phyloP scores from a whole-genome alignment of 2,113 vertebrate species.

The Oncorhynchus tshawytscha region DNA sequence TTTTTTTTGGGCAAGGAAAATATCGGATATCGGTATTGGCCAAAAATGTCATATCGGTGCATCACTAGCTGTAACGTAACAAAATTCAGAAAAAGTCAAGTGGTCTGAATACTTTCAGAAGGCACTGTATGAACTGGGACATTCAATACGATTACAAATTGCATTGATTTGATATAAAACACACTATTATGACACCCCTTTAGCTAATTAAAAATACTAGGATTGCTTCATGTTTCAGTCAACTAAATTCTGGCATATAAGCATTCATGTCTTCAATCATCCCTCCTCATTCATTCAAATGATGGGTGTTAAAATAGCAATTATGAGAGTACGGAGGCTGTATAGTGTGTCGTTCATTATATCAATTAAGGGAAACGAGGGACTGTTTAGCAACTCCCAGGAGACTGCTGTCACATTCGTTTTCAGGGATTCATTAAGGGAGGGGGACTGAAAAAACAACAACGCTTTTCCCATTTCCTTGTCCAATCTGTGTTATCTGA shows the following conservation, averaged over 20 bases:
- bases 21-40: too few relatives aligned
- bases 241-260: conserved; percentile 60
- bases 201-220: conserved; percentile 61
- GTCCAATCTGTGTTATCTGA: conserved; percentile 23
- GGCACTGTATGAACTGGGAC: conserved; percentile 14
- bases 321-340: conserved; percentile 69
- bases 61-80: too few relatives aligned
- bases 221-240: conserved; percentile 54
- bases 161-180: conserved; percentile 62
- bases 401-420: conserved; percentile 63
- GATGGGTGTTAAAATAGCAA: conserved; percentile 76
- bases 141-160: conserved; percentile 61
- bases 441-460: conserved; percentile 4
- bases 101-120: too few relatives aligned
- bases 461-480: conserved; percentile 33
- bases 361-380: conserved; percentile 76
- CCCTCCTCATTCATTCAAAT: conserved; percentile 66
- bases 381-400: conserved; percentile 66
- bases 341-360: conserved; percentile 71
- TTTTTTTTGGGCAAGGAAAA: too few relatives aligned
- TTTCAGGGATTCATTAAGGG: conserved; percentile 56
- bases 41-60: too few relatives aligned
- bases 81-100: too few relatives aligned
- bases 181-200: conserved; percentile 43
- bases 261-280: conserved; percentile 66